phyloP scores from a whole-genome alignment of 2,113 vertebrate species.

The Oxyura jamaicensis region DNA sequence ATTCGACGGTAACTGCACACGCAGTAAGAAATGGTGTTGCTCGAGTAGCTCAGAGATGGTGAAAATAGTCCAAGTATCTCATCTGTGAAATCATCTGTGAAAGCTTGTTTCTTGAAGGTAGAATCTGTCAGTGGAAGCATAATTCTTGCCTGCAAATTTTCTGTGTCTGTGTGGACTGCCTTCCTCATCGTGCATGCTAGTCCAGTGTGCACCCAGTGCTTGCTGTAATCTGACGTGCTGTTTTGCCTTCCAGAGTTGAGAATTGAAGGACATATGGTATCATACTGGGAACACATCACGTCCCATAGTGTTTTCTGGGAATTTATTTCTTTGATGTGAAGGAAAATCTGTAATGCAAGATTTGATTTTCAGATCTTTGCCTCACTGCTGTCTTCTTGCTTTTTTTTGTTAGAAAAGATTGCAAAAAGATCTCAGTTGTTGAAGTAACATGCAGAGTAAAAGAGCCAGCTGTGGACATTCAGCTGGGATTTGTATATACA shows the following conservation, averaged over 20 bases:
- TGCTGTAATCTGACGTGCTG: rapidly evolving
- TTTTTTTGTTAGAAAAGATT: neutral
- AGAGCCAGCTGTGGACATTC: neutral
- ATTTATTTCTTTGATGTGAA: neutral
- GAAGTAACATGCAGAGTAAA: neutral
- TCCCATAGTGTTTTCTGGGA: neutral
- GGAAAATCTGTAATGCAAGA: neutral
- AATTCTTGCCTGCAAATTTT: neutral
- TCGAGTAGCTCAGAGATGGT: neutral
- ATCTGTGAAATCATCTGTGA: neutral
- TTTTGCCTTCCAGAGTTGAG: neutral
- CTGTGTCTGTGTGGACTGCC: rapidly evolving
- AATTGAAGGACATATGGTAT: neutral
- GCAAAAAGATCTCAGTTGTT: neutral
- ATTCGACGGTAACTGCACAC: neutral
- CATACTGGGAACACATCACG: neutral
- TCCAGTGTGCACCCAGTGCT: neutral
- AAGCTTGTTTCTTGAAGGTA: neutral
- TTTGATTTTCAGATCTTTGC: neutral
- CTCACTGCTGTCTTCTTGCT: neutral
- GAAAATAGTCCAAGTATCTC: neutral
- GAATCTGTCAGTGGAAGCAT: neutral
- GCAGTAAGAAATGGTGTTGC: neutral
- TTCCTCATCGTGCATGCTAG: neutral
- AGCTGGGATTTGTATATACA: neutral